These are phyloP conservation scores for Crepidodera aurea DNA, from an alignment of 2,888 invertebrate species.

Conservation along the genomic window DNA sequence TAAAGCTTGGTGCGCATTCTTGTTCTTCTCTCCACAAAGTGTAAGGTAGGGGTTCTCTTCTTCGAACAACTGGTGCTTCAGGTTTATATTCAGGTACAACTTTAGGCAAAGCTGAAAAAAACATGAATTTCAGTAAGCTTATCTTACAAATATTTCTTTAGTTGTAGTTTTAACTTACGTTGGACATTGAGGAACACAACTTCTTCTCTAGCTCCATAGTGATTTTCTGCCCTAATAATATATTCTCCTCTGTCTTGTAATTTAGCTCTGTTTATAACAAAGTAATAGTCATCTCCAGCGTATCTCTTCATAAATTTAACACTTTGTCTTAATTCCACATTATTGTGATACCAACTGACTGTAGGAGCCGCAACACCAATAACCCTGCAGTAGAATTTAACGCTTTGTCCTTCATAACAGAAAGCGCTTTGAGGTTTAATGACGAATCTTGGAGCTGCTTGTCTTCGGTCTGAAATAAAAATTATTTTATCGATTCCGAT, in stretches of 20 bases:
- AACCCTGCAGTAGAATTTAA: slow-evolving; percentile 96
- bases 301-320: slow-evolving; percentile 99
- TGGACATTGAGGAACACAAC: slow-evolving; percentile 96
- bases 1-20: slow-evolving; percentile 94
- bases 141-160: slow-evolving; percentile 1
- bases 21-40: slow-evolving; percentile 92
- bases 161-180: slow-evolving; percentile 71
- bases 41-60: slow-evolving; percentile 84
- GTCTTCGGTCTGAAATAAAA: slow-evolving; percentile 80
- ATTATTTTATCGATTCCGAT: not conserved
- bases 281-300: slow-evolving; percentile 94
- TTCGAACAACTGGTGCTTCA: slow-evolving; percentile 75
- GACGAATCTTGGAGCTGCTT: slow-evolving; percentile 98
- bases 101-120: slow-evolving; percentile 73
- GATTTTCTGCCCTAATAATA: slow-evolving; percentile 95
- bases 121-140: not conserved
- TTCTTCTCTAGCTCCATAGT: slow-evolving; percentile 94
- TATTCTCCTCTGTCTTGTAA: slow-evolving; percentile 97
- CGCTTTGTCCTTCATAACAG: slow-evolving; percentile 96
- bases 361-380: slow-evolving; percentile 94
- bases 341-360: slow-evolving; percentile 94
- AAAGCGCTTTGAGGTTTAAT: slow-evolving; percentile 95
- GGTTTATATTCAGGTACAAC: slow-evolving; percentile 73
- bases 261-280: slow-evolving; percentile 95
- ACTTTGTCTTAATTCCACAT: slow-evolving; percentile 91